These are phyloP conservation scores for Vidua chalybeata DNA, from an alignment of 2,113 vertebrate genomes.

Conservation along the genomic window DNA sequence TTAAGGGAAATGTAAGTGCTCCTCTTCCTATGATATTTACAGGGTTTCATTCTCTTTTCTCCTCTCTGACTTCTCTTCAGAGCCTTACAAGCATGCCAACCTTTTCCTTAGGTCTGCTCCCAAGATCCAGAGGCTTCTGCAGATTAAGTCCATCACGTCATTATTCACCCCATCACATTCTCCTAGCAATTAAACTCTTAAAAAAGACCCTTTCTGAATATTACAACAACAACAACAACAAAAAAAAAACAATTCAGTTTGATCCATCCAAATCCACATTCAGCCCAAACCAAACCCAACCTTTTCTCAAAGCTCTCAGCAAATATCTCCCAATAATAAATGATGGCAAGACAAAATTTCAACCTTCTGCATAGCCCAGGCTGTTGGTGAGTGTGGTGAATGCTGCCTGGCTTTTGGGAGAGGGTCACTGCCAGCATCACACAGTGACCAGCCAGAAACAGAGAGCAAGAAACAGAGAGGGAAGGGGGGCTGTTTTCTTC, in stretches of 20 bases:
- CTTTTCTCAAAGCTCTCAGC: background rate
- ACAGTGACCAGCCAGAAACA: background rate
- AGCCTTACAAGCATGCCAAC: rapidly evolving
- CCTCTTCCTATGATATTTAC: background rate
- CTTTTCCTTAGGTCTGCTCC: background rate
- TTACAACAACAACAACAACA: no score
- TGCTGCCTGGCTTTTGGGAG: background rate
- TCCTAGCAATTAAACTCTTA: background rate
- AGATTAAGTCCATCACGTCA: background rate
- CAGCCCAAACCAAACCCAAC: background rate
- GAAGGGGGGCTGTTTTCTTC: background rate
- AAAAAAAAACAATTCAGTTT: background rate
- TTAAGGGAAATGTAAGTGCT: background rate
- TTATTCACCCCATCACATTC: background rate
- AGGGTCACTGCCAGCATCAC: rapidly evolving
- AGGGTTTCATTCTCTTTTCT: background rate
- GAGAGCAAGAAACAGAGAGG: background rate
- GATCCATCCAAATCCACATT: background rate
- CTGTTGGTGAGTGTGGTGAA: background rate
- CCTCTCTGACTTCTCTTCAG: background rate
- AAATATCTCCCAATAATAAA: background rate
- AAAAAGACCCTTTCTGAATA: background rate
- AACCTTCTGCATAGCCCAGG: background rate
- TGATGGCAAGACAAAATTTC: background rate
- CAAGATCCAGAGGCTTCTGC: background rate